A percentile compares a stretch with the other conserved stretches of the same genome.
phyloP scores from a whole-genome alignment of 2,888 invertebrate species.

The Tipula lateralis region DNA sequence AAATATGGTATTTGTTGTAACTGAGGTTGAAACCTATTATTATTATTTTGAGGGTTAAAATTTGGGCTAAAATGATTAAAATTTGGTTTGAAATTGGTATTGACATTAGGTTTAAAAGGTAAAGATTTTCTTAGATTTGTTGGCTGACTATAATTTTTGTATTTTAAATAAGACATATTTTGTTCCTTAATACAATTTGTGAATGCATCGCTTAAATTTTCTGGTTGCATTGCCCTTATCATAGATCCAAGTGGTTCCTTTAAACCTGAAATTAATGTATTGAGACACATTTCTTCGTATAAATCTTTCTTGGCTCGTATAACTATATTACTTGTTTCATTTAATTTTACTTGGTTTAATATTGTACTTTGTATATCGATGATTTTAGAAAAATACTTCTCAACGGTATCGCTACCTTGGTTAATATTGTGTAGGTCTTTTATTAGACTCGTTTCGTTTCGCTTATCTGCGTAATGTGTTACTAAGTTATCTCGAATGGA shows the following conservation, averaged over 20 bases:
- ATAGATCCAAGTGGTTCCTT: conserved; percentile 37
- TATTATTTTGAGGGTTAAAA: too few relatives aligned
- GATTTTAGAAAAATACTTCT: neutral
- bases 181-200: conserved; percentile 35
- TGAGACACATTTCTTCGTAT: too few relatives aligned
- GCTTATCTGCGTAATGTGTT: too few relatives aligned
- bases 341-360: neutral
- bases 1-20: too few relatives aligned
- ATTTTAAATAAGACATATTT: neutral
- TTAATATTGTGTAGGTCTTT: neutral
- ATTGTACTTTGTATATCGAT: neutral
- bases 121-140: too few relatives aligned
- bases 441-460: neutral
- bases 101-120: too few relatives aligned
- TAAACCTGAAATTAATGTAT: conserved; percentile 35
- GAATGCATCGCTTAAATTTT: conserved; percentile 34
- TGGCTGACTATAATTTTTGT: too few relatives aligned
- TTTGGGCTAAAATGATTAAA: too few relatives aligned
- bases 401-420: neutral
- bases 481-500: neutral
- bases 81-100: too few relatives aligned
- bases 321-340: neutral
- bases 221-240: conserved; percentile 36
- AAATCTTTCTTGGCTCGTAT: neutral
- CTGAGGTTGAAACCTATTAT: too few relatives aligned